A percentile compares a stretch with the other conserved stretches of the same genome.
Conservation (phyloP, 1,140 invertebrate genomes). For the Scaptomyza pallida region DNA sequence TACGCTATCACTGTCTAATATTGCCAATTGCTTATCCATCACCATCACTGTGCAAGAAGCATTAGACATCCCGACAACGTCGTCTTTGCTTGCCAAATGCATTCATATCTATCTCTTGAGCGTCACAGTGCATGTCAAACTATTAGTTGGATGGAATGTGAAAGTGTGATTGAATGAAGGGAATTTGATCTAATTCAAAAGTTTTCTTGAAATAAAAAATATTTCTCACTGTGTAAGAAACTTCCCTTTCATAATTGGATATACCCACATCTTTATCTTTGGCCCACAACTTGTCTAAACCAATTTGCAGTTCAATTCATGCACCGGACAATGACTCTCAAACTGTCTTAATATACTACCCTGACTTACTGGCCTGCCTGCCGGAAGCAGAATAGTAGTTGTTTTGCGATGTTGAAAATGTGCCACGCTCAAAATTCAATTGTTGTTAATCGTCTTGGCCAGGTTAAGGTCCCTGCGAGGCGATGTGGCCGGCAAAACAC, state of each 20-base stretch:
- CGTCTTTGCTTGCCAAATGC: conserved; percentile 49
- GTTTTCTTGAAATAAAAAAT: too few species aligned
- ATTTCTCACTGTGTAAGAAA: too few species aligned
- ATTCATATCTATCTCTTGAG: conserved; percentile 57
- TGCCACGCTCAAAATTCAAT: conserved; percentile 64
- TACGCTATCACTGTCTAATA: conserved; percentile 24
- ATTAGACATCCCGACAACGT: conserved; percentile 50
- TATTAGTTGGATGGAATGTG: neutral
- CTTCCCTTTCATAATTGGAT: neutral
- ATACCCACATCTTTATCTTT: neutral
- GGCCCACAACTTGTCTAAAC: neutral
- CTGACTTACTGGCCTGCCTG: conserved; percentile 6
- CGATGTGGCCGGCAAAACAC: conserved; percentile 35
- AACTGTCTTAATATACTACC: conserved; percentile 37
- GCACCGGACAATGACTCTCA: conserved; percentile 26
- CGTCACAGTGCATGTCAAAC: conserved; percentile 45
- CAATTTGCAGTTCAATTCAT: neutral
- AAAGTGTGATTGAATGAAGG: conserved; percentile 17
- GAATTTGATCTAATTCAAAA: neutral
- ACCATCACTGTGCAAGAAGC: conserved; percentile 73
- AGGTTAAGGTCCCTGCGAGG: too few species aligned
- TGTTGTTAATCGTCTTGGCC: conserved; percentile 65
- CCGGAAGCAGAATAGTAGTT: too few species aligned
- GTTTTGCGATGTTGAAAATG: too few species aligned
- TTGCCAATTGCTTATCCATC: conserved; percentile 76